A percentile compares a stretch with the other conserved stretches of the same genome.
Conservation (phyloP, 2,888 invertebrate species). For the Podabrus alpinus region DNA sequence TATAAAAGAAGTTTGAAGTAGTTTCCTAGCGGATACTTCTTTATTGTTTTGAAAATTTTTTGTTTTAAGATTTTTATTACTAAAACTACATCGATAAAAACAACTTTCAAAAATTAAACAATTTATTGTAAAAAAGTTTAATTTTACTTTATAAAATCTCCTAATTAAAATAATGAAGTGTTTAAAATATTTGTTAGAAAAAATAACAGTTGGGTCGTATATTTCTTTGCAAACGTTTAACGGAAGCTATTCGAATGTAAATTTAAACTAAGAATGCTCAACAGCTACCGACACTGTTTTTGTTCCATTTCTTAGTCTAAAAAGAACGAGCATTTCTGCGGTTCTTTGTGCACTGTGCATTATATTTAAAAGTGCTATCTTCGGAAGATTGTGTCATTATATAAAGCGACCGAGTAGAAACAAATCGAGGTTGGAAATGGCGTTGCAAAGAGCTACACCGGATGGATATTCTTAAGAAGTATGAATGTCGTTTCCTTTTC, state of each 20-base stretch:
- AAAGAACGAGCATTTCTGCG: slow-evolving; percentile 28
- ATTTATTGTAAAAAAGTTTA: neutral
- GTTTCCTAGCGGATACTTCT: slow-evolving; percentile 22
- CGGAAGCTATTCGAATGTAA: slow-evolving; percentile 36
- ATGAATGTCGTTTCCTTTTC: slow-evolving; percentile 13
- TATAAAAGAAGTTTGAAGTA: slow-evolving; percentile 14
- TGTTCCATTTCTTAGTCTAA: slow-evolving; percentile 30
- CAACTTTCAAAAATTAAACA: neutral
- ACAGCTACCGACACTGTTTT: slow-evolving; percentile 29
- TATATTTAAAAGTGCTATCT: slow-evolving; percentile 31
- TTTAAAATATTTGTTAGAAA: slow-evolving; percentile 16
- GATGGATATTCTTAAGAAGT: slow-evolving; percentile 16
- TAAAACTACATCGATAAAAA: neutral
- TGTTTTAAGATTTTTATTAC: neutral
- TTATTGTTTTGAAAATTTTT: slow-evolving; percentile 19
- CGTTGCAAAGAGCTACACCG: slow-evolving; percentile 14
- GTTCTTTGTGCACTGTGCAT: slow-evolving; percentile 29
- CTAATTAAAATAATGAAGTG: slow-evolving; percentile 1
- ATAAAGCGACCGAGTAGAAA: slow-evolving; percentile 38
- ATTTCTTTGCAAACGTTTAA: slow-evolving; percentile 33
- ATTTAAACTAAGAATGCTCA: slow-evolving; percentile 30
- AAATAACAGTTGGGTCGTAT: slow-evolving; percentile 15
- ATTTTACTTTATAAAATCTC: neutral
- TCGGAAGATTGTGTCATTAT: slow-evolving; percentile 40
- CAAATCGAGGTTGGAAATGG: slow-evolving; percentile 34